Evolutionary conservation across 1,140 invertebrate genomes (phyloP).

Genomic region (Drosophila seguyi): DNA sequence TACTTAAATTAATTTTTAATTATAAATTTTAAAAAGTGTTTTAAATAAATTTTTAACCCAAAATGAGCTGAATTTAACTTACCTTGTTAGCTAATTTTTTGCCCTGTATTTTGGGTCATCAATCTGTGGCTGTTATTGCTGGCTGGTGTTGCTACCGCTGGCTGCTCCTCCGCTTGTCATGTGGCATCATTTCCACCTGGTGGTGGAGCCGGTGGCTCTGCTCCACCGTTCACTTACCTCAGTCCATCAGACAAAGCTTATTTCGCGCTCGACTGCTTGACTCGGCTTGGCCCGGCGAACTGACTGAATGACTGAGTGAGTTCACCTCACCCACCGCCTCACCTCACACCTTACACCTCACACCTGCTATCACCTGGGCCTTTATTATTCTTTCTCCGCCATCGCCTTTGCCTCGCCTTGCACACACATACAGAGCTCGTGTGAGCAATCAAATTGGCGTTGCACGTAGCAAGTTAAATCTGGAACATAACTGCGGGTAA

Average conservation of each 20-base stretch:
- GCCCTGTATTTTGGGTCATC: conserved; percentile 21
- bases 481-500: conserved; percentile 56
- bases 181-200: conserved; percentile 63
- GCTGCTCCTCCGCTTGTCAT: conserved; percentile 54
- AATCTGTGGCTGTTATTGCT: conserved; percentile 39
- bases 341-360: neutral
- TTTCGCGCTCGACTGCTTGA: conserved; percentile 64
- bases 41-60: too few species aligned
- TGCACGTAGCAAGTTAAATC: conserved; percentile 62
- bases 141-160: conserved; percentile 48
- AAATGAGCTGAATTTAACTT: neutral
- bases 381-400: conserved; percentile 41
- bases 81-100: neutral
- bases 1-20: too few species aligned
- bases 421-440: conserved; percentile 11
- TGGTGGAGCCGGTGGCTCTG: conserved; percentile 8
- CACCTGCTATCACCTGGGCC: conserved; percentile 8
- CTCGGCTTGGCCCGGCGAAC: conserved; percentile 22
- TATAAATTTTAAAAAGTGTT: too few species aligned
- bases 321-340: neutral
- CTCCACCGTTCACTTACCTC: conserved; percentile 71
- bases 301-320: conserved; percentile 24
- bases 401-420: neutral
- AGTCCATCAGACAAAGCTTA: conserved; percentile 76
- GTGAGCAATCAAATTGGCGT: conserved; percentile 65